Evolutionary conservation across 2,888 invertebrate genomes (phyloP), one percentile per base, ranked within the genome.

Genomic region (Synanthedon tipuliformis): DNA sequence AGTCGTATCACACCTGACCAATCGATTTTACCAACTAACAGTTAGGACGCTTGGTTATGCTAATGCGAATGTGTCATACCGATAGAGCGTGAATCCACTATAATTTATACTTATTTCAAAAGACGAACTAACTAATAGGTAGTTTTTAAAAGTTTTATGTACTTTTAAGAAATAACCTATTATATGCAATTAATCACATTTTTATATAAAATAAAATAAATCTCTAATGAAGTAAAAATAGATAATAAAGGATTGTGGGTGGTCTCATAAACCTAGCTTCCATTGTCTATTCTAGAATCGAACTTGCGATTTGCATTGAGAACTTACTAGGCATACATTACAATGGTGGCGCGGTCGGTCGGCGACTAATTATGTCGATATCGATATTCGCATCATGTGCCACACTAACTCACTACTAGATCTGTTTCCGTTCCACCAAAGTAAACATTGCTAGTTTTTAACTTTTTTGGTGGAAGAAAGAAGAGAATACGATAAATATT

Each of bases 261-360:
- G 86, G 85, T 84, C 87, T 74, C 71, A 81, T 84, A 83, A 83
- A 83, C 72, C 75, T 73, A 67, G 65, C 59, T 78, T 81, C 68
- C 83, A 86, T 85, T 86, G 83, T 81, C 81, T 85, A 87, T 87
- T 86, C 85, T 77, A 75, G 80, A 73, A 84, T 82, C 84, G 85
- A 84, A 84, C 83, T 82, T 77, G 79, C 78, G 75, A 86, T 87
- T 87, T 86, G 81, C 87, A 85, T 86, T 77, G 76, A 77, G 76
- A 75, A 78, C 77, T 78, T 70, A 82, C 78, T 77, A 72, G 67
- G 84, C 82, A 83, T 83, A 84, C 73, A 83, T 85, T 82, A 84
- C 75, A 73, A 71, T 67, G 64, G 69, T 67, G 64, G 69, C 67
- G 69, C 57, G 73, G 71, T 72, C 72, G 68, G 69, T 71, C 68